Base-by-base conservation (phyloP, 2,888 invertebrate species). In the Gymnocheta viridis region DNA sequence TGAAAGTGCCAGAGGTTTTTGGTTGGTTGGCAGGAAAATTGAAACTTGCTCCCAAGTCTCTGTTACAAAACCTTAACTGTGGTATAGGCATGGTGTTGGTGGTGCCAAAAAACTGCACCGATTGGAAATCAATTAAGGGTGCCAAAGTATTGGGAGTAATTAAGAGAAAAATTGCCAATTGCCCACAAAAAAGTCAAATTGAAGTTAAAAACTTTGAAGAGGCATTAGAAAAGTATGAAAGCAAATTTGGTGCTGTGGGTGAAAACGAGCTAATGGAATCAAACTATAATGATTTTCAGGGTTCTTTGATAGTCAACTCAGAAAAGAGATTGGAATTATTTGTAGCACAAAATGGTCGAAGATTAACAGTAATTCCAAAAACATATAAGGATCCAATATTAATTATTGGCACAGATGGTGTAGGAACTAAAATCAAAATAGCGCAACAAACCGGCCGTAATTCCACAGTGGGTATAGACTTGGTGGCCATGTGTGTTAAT, bases 401-500 rank as follows among this genome's bases (percentile, higher is more conserved):
- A 0, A 97, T 99, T 0, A 95, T 98, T 51, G 98, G 98, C 0
- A 97, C 99, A 0, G 99, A 99, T 93, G 99, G 99, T n/a, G 99
- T 99, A 19, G 99, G 99, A 67, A 99, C 99, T 0, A 99, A 99
- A 92, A 94, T 99, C 10, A 97, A 97, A 95, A 94, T 97, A 84
- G 98, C 98, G 0, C 96, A 98, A 91, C 94, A 94, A 87, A 94
- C 94, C 85, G 94, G 94, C 72, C 93, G 94, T 12, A 97, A 98
- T 91, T 93, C 94, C 84, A 96, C 96, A 0, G 95, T 99, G 83
- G 99, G 99, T 41, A 94, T 97, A 81, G 99, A 99, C 93, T 93
- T 99, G 82, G 99, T 99, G 2, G 99, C 99, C 10, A 99, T 99
- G 99, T 99, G 99, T 90, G 98, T 97, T 6, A 99, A 99, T 92